Percentiles rank a stretch among this genome's conserved stretches.
Evolutionary conservation across 2,888 invertebrate genomes (phyloP).

Genomic region (Meliscaeva auricollis): DNA sequence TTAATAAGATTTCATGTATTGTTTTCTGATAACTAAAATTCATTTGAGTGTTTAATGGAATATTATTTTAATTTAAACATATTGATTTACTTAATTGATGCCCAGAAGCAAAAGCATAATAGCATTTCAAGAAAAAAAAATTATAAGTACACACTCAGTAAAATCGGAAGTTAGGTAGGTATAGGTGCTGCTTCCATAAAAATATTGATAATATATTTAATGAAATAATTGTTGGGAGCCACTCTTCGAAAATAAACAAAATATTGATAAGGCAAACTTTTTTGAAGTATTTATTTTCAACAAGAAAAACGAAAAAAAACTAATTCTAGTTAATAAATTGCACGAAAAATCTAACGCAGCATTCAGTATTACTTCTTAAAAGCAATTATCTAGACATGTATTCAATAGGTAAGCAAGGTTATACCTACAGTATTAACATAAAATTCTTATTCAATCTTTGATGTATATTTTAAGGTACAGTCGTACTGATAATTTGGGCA

Average conservation of each 20-base stretch:
- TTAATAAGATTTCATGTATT: too few relatives aligned
- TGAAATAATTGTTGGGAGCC: neutral
- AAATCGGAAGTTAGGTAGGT: neutral
- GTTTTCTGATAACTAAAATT: too few relatives aligned
- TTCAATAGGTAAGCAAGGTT: neutral
- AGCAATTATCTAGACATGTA: neutral
- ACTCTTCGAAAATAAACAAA: neutral
- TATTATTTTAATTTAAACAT: neutral
- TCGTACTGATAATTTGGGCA: neutral
- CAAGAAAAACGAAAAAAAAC: neutral
- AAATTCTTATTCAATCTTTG: neutral
- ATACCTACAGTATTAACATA: neutral
- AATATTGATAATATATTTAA: neutral
- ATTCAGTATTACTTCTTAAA: neutral
- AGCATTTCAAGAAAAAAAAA: neutral
- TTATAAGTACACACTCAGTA: too few relatives aligned
- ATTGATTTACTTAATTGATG: neutral
- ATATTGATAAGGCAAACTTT: neutral
- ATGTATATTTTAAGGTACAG: neutral
- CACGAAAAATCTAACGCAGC: neutral
- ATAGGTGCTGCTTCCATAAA: too few relatives aligned
- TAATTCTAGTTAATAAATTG: neutral
- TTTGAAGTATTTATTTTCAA: neutral
- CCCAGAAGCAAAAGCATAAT: too few relatives aligned
- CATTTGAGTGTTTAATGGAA: constrained; percentile 15